Percentiles rank a stretch among this genome's conserved stretches.
phyloP scores from a whole-genome alignment of 2,888 invertebrate species.

The Philereme transversata region DNA sequence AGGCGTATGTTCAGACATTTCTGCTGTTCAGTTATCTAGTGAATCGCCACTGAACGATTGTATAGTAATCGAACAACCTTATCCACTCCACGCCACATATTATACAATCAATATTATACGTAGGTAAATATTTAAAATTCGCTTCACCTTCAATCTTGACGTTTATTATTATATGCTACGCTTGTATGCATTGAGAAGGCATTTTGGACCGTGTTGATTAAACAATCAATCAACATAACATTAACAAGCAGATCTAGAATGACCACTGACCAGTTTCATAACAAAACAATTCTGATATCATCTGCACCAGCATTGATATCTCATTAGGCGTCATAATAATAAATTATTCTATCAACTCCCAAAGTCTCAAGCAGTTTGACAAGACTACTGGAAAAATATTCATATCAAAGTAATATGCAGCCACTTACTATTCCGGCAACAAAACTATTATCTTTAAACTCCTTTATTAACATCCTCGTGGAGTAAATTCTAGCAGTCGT shows the following conservation, averaged over 20 bases:
- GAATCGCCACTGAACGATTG: too few species aligned
- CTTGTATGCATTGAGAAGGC: slow-evolving; percentile 44
- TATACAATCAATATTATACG: slow-evolving; percentile 25
- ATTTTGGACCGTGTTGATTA: slow-evolving; percentile 49
- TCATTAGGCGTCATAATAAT: slow-evolving; percentile 3
- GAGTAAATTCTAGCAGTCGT: slow-evolving; percentile 51
- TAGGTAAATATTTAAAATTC: slow-evolving; percentile 27
- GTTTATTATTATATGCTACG: slow-evolving; percentile 37
- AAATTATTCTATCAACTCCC: background rate
- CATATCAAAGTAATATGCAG: slow-evolving; percentile 6
- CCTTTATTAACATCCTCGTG: slow-evolving; percentile 41
- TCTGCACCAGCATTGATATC: slow-evolving; percentile 31
- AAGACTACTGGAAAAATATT: background rate
- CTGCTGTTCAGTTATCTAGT: too few species aligned
- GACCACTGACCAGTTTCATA: slow-evolving; percentile 49
- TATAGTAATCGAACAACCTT: slow-evolving; percentile 1
- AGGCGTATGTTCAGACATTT: too few species aligned
- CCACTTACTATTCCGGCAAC: slow-evolving; percentile 18
- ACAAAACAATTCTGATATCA: slow-evolving; percentile 59
- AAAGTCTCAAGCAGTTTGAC: background rate
- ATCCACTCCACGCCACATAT: slow-evolving; percentile 12
- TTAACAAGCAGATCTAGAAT: slow-evolving; percentile 56
- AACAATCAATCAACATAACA: slow-evolving; percentile 49
- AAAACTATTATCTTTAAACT: slow-evolving; percentile 34
- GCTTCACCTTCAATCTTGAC: slow-evolving; percentile 33